These are phyloP conservation scores for Lonchura striata DNA, from an alignment of 2,113 vertebrate species.

Conservation along the genomic window DNA sequence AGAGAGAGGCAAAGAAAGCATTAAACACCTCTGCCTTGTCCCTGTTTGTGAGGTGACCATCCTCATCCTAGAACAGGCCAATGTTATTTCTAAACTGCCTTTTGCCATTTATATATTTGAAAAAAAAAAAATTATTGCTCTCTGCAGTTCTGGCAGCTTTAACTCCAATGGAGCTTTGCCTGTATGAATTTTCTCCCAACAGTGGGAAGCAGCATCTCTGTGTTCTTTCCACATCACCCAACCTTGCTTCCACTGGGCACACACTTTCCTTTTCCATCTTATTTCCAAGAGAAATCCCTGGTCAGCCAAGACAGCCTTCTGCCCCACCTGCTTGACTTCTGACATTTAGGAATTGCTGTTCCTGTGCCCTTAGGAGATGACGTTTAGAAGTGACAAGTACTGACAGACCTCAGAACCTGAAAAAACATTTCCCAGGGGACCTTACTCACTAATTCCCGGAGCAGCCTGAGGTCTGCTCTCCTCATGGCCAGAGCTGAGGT, in stretches of 20 bases:
- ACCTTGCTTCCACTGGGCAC: not conserved
- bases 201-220: not conserved
- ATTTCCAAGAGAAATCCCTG: not conserved
- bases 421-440: not conserved
- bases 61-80: accelerated
- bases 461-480: not conserved
- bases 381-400: not conserved
- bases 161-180: not conserved
- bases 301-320: not conserved
- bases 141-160: not conserved
- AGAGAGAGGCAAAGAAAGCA: not conserved
- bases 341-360: not conserved
- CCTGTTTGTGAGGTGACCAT: not conserved
- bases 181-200: not conserved
- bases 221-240: not conserved
- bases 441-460: not conserved
- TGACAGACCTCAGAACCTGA: not conserved
- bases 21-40: not conserved
- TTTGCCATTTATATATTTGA: not conserved
- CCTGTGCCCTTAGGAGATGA: not conserved
- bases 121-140: not conserved
- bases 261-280: not conserved
- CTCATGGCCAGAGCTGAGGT: not conserved
- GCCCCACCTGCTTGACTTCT: not conserved
- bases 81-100: not conserved